Percentiles rank a stretch among this genome's conserved stretches.
Conservation (phyloP, 2,113 vertebrate genomes). For the Silurus glanis region DNA sequence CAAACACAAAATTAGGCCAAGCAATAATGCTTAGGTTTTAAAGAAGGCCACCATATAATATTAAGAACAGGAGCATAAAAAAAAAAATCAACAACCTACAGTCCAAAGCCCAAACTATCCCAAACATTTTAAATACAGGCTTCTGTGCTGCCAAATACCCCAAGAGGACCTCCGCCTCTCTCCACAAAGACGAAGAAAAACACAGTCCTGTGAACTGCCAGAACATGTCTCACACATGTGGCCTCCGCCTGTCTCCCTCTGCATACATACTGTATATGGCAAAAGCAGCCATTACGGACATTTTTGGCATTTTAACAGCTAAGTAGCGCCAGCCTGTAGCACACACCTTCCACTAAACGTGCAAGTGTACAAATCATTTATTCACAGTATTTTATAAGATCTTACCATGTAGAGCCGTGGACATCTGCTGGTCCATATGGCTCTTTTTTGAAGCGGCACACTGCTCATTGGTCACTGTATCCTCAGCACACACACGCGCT, state of each 20-base stretch:
- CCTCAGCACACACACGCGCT: conserved; percentile 56
- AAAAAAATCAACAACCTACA: conserved; percentile 32
- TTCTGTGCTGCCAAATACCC: conserved; percentile 62
- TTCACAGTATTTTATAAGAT: neutral
- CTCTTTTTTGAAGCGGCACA: conserved; percentile 72
- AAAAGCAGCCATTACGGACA: conserved; percentile 35
- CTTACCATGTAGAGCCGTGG: conserved; percentile 82
- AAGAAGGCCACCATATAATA: neutral
- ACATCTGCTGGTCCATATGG: conserved; percentile 83
- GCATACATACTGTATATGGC: neutral
- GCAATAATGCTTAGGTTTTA: neutral
- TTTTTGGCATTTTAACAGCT: conserved; percentile 64
- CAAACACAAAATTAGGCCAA: neutral
- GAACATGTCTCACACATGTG: conserved; percentile 59
- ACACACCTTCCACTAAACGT: conserved; percentile 7
- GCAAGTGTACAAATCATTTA: neutral
- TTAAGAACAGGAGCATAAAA: neutral
- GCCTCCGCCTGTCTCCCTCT: conserved; percentile 46
- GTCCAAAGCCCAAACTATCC: conserved; percentile 63
- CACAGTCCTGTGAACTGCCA: conserved; percentile 65
- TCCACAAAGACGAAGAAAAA: conserved; percentile 55
- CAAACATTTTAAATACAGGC: conserved; percentile 70
- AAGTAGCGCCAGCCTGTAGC: conserved; percentile 24
- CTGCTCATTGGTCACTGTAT: conserved; percentile 48
- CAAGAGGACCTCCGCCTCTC: conserved; percentile 52